Evolutionary conservation across 2,797 vertebrate species (phyloP), one percentile per base, ranked within the genome.

Genomic region (Siniperca obscura): DNA sequence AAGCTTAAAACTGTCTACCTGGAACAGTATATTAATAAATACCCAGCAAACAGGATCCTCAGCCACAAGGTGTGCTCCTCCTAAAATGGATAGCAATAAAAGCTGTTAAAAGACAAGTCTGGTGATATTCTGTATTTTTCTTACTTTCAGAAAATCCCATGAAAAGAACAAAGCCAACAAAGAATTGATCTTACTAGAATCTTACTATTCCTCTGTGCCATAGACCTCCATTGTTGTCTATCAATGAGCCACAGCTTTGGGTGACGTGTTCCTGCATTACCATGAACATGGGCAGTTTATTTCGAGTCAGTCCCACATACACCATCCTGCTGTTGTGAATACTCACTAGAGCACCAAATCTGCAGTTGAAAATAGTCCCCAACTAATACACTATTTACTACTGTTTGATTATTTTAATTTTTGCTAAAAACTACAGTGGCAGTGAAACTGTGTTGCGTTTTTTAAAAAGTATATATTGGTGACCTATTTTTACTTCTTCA

Each of bases 261-360:
- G 21, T 52, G 36, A 78, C 2, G 48, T 72, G 70, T 52, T 79
- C 34, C 36, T 75, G 65, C 62, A 72, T 75, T 62, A 40, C 21
- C 27, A 36, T 67, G 48, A 42, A 61, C 64, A 60, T 27, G 25
- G 59, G 22, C 21, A 44, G 16, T 73, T 70, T 56, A 56, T 74
- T 60, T 73, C 19, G 7, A 72, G 40, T 56, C 40, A 44, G 4
- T 62, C 64, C 30, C 13, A 44, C 40, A 25, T 61, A 30, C 42
- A 42, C 60, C 38, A 17, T 57, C 48, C 30, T 70, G 34, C 70
- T 60, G 65, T 56, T 48, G 55, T 60, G 60, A 59, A 70, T 46
- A 46, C 50, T 81, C 73, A 76, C 42, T 42, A 30, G 11, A 59
- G 38, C 59, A 27, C 5, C 25, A 65, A 50, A 61, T 62, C n/a